Conservation (phyloP, 2,797 vertebrate genomes). For the Myripristis murdjan region DNA sequence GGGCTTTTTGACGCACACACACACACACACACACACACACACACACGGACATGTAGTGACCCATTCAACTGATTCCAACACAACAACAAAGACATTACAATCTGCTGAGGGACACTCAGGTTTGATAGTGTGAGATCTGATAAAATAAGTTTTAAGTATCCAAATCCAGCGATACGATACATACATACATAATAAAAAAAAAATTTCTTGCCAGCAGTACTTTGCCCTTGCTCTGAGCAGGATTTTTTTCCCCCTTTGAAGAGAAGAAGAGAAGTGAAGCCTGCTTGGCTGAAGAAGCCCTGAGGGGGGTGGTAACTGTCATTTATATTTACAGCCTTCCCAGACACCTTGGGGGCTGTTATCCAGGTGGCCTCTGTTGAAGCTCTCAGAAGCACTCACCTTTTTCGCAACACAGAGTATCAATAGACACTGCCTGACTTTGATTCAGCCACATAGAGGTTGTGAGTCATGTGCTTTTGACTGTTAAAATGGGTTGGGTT, state of each 20-base stretch:
- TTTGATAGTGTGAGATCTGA: conserved; percentile 39
- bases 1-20: too few relatives aligned
- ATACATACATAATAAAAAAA: conserved; percentile 39
- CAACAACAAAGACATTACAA: conserved; percentile 7
- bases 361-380: conserved; percentile 86
- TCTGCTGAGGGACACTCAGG: neutral
- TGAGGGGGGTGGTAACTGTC: conserved; percentile 82
- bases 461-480: conserved; percentile 83
- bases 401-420: conserved; percentile 77
- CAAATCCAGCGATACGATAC: conserved; percentile 25
- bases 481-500: conserved; percentile 83
- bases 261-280: conserved; percentile 76
- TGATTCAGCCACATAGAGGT: conserved; percentile 84
- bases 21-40: too few relatives aligned
- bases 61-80: conserved; percentile 11
- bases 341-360: conserved; percentile 82
- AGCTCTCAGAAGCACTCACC: conserved; percentile 81
- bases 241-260: conserved; percentile 75
- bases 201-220: conserved; percentile 56
- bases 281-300: conserved; percentile 76
- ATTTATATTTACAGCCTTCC: conserved; percentile 87
- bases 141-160: conserved; percentile 40
- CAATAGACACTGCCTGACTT: conserved; percentile 82
- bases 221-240: conserved; percentile 77
- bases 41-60: conserved; percentile 32